Evolutionary conservation across 2,888 invertebrate genomes (phyloP).

Genomic region (Cremastinae sp.): DNA sequence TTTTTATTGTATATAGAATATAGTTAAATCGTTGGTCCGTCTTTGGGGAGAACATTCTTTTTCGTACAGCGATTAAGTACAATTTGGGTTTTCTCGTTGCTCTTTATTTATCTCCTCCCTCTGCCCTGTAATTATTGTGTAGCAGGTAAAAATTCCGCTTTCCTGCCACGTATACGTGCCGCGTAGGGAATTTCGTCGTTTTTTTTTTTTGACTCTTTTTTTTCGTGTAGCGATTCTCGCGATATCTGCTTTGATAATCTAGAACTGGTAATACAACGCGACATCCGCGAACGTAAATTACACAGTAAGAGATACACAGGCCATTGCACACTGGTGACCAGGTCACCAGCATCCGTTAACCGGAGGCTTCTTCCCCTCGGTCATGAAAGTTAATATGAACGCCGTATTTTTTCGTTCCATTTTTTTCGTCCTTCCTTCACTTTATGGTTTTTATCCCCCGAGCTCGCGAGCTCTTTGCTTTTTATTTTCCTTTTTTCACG

Average conservation of each 20-base stretch:
- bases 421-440: slow-evolving; percentile 4
- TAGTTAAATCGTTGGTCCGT: too few species aligned
- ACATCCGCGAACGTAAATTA: slow-evolving; percentile 6
- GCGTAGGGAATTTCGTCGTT: background rate
- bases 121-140: too few species aligned
- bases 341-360: slow-evolving; percentile 31
- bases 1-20: too few species aligned
- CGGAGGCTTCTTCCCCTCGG: background rate
- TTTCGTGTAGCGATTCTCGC: background rate
- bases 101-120: too few species aligned
- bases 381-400: slow-evolving; percentile 9
- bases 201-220: slow-evolving; percentile 17
- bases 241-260: slow-evolving; percentile 29
- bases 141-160: background rate
- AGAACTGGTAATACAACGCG: slow-evolving; percentile 28
- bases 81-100: too few species aligned
- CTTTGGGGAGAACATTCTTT: too few species aligned
- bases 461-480: background rate
- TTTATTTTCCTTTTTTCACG: background rate
- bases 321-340: slow-evolving; percentile 16
- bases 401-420: slow-evolving; percentile 2
- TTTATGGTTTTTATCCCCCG: slow-evolving; percentile 20
- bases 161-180: background rate
- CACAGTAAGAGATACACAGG: slow-evolving; percentile 4
- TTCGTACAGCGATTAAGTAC: too few species aligned